Evolutionary conservation across 2,797 vertebrate species (phyloP).

Genomic region (Crax fasciolata): DNA sequence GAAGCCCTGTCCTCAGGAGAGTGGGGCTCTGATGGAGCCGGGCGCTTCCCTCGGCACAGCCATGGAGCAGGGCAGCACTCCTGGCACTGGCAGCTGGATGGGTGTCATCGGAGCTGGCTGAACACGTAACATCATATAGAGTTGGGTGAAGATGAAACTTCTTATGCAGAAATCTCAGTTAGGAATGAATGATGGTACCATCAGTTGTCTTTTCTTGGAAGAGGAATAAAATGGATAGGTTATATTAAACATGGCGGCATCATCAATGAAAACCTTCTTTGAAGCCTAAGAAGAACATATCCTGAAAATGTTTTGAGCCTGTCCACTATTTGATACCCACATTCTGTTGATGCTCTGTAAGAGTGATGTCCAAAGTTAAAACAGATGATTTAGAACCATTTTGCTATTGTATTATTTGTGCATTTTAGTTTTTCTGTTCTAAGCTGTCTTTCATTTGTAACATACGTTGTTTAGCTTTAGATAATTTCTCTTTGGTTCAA

Average conservation of each 20-base stretch:
- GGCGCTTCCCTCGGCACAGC: neutral
- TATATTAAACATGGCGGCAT: accelerated
- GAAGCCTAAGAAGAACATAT: neutral
- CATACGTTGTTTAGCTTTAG: neutral
- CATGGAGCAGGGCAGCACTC: neutral
- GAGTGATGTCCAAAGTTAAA: neutral
- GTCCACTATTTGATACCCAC: neutral
- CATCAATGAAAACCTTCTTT: neutral
- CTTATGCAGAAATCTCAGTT: neutral
- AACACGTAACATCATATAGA: accelerated
- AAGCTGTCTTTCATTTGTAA: neutral
- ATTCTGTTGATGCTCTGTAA: accelerated
- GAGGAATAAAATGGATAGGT: neutral
- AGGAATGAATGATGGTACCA: neutral
- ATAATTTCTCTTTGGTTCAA: neutral
- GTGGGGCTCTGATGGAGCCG: neutral
- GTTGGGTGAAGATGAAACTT: neutral
- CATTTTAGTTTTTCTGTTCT: neutral
- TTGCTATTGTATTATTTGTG: neutral
- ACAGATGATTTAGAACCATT: neutral
- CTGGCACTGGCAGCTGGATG: neutral
- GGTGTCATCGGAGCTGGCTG: accelerated
- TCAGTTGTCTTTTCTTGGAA: neutral
- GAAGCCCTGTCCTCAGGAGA: neutral
- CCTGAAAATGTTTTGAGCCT: neutral